Evolutionary conservation across 2,113 vertebrate genomes (phyloP).

Genomic region (Dicrurus megarhynchus): DNA sequence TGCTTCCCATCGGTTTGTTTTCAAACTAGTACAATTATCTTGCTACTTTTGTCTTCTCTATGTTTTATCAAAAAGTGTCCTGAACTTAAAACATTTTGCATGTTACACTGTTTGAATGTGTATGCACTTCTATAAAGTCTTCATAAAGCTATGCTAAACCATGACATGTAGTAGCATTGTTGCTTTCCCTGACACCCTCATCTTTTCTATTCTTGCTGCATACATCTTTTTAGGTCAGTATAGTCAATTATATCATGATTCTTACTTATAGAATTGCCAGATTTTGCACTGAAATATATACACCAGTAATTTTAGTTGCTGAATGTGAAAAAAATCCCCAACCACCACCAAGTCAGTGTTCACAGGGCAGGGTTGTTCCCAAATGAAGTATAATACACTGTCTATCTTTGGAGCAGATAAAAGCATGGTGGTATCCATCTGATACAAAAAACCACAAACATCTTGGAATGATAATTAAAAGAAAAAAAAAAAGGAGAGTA

Average conservation of each 20-base stretch:
- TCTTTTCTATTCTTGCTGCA: neutral
- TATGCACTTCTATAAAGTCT: too few species aligned
- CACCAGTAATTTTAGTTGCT: neutral
- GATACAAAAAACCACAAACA: neutral
- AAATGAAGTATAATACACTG: accelerated
- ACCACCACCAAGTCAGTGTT: neutral
- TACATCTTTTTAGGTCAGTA: accelerated
- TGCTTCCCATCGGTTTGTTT: too few species aligned
- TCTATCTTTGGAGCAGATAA: neutral
- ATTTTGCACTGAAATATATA: neutral
- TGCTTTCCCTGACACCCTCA: neutral
- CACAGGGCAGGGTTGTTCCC: neutral
- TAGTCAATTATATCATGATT: neutral
- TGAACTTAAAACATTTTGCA: neutral
- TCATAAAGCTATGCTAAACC: too few species aligned
- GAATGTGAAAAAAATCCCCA: neutral
- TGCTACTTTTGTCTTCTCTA: neutral
- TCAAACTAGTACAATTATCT: too few species aligned
- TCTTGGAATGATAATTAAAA: neutral
- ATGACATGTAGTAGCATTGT: too few species aligned
- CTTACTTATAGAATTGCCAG: neutral
- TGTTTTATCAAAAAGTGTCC: neutral
- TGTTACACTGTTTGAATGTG: neutral
- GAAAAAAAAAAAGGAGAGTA: neutral
- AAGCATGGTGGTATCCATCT: neutral